These are phyloP conservation scores for Pontoporia blainvillei DNA, from an alignment of 2,113 vertebrate genomes.

Conservation along the genomic window DNA sequence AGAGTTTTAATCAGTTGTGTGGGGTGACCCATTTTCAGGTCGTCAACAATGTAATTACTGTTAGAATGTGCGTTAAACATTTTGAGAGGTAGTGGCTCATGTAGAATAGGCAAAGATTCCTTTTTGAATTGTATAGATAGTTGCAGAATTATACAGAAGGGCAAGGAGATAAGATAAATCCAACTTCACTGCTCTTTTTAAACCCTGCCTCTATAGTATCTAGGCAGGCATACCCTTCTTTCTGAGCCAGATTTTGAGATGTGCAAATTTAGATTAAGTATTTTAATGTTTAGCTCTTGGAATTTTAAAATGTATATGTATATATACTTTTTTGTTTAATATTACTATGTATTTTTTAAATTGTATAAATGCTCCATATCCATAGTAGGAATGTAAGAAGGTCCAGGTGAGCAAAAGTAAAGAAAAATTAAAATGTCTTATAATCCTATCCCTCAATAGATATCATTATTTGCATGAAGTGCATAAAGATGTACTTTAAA, in stretches of 20 bases:
- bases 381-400: not conserved
- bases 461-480: not conserved
- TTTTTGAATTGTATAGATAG: not conserved
- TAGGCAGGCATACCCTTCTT: not conserved
- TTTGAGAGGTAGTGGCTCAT: slow-evolving; percentile 13
- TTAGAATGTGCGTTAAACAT: slow-evolving; percentile 48
- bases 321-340: not conserved
- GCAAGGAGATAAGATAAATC: not conserved
- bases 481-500: not conserved
- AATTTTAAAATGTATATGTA: not conserved
- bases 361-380: not conserved
- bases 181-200: not conserved
- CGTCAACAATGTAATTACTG: slow-evolving; percentile 34
- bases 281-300: not conserved
- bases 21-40: slow-evolving; percentile 54
- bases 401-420: slow-evolving; percentile 23
- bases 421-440: not conserved
- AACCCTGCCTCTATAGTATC: not conserved
- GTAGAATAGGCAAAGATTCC: not conserved
- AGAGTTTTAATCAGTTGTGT: slow-evolving; percentile 45
- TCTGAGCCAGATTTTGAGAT: not conserved
- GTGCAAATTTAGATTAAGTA: not conserved
- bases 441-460: not conserved
- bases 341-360: not conserved
- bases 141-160: slow-evolving; percentile 7